Evolutionary conservation across 2,888 invertebrate species (phyloP).

Genomic region (Zele albiditarsus): DNA sequence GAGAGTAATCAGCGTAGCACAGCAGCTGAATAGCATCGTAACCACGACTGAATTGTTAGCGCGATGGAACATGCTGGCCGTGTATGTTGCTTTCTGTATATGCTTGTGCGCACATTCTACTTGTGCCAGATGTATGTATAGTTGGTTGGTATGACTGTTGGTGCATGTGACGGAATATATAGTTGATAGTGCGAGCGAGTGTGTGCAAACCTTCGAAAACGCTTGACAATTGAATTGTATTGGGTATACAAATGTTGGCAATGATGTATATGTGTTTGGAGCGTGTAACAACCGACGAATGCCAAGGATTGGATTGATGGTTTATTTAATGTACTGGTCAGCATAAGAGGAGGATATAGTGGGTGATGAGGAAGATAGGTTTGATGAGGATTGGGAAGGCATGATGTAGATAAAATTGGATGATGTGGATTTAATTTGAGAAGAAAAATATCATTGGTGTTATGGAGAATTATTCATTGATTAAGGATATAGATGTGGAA

Average conservation of each 20-base stretch:
- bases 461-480: too few species aligned
- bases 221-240: not conserved
- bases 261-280: not conserved
- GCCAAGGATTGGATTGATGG: too few species aligned
- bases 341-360: too few species aligned
- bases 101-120: conserved; percentile 22
- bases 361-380: too few species aligned
- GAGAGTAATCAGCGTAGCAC: conserved; percentile 67
- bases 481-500: too few species aligned
- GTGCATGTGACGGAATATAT: not conserved
- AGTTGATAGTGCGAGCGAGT: not conserved
- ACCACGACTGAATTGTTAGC: conserved; percentile 69
- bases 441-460: too few species aligned
- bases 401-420: too few species aligned
- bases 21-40: conserved; percentile 69
- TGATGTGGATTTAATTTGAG: too few species aligned
- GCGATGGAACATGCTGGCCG: conserved; percentile 60
- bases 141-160: conserved; percentile 25
- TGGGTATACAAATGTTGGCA: not conserved
- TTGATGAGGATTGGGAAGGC: too few species aligned
- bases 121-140: not conserved
- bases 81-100: conserved; percentile 44
- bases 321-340: too few species aligned
- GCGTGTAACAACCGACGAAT: not conserved
- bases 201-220: conserved; percentile 3